These are phyloP conservation scores for Drosophila bunnanda DNA, from an alignment of 2,888 invertebrate species.

Conservation along the genomic window DNA sequence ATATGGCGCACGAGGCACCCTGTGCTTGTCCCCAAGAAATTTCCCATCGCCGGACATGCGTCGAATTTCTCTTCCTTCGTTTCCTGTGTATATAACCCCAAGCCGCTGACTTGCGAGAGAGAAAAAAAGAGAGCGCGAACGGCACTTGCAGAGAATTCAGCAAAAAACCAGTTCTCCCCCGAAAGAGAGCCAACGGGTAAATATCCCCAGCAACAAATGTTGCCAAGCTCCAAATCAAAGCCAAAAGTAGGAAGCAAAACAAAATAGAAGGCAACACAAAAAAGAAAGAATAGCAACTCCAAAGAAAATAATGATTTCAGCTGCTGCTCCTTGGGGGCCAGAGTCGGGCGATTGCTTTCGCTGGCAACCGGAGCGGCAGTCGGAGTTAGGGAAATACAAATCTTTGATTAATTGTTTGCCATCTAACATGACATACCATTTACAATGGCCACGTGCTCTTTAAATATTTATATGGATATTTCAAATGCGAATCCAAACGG, in stretches of 20 bases:
- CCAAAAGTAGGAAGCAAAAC: not conserved
- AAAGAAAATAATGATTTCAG: conserved; percentile 28
- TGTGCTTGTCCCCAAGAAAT: conserved; percentile 45
- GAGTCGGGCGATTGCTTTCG: conserved; percentile 30
- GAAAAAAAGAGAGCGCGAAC: not conserved
- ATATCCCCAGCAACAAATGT: conserved; percentile 44
- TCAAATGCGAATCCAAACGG: conserved; percentile 54
- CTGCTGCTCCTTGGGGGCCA: conserved; percentile 38
- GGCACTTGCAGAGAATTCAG: conserved; percentile 17
- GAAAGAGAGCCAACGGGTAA: conserved; percentile 13
- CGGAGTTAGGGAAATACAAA: conserved; percentile 61
- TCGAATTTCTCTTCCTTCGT: conserved; percentile 53
- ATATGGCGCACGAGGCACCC: conserved; percentile 50
- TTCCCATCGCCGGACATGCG: conserved; percentile 35
- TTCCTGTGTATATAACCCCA: conserved; percentile 45
- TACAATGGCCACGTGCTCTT: conserved; percentile 78
- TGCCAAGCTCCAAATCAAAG: conserved; percentile 9
- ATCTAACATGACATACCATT: conserved; percentile 74
- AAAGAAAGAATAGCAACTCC: conserved; percentile 4
- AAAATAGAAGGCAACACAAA: not conserved
- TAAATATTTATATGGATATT: conserved; percentile 71
- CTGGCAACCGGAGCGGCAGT: conserved; percentile 3
- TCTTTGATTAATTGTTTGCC: conserved; percentile 77
- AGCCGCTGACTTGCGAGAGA: conserved; percentile 18
- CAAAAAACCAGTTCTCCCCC: conserved; percentile 9